Conservation (phyloP, 2,888 invertebrate species). For the Ectobius pallidus region DNA sequence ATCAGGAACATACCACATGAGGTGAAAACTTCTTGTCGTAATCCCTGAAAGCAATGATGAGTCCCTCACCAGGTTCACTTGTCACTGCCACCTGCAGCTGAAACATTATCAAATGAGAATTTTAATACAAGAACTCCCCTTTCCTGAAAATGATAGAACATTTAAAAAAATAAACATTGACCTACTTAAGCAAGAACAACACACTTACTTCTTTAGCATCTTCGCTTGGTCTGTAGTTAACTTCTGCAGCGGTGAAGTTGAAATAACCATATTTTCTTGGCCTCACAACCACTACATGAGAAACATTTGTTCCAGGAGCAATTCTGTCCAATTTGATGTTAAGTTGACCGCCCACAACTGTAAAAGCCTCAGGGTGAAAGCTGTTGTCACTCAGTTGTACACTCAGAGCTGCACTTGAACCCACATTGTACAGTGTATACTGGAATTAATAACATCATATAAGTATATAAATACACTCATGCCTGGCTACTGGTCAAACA, state of each 20-base stretch:
- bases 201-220: slow-evolving; percentile 71
- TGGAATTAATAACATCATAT: slow-evolving; percentile 46
- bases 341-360: slow-evolving; percentile 85
- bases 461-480: neutral
- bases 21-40: slow-evolving; percentile 97
- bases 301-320: slow-evolving; percentile 90
- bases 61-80: slow-evolving; percentile 96
- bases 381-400: slow-evolving; percentile 89
- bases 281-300: slow-evolving; percentile 90
- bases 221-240: slow-evolving; percentile 86
- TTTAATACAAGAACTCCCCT: too few relatives aligned
- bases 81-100: slow-evolving; percentile 73
- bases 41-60: slow-evolving; percentile 89
- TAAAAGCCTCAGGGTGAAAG: slow-evolving; percentile 91
- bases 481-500: neutral
- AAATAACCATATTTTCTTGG: slow-evolving; percentile 92
- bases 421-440: slow-evolving; percentile 93
- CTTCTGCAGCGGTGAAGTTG: slow-evolving; percentile 95
- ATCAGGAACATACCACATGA: slow-evolving; percentile 78
- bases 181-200: too few relatives aligned
- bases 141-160: too few relatives aligned
- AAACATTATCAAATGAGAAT: too few relatives aligned
- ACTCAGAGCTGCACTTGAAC: slow-evolving; percentile 86
- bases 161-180: too few relatives aligned
- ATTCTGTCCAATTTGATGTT: slow-evolving; percentile 85